These are phyloP conservation scores for Perccottus glenii DNA, from an alignment of 2,113 vertebrate genomes.

Conservation along the genomic window DNA sequence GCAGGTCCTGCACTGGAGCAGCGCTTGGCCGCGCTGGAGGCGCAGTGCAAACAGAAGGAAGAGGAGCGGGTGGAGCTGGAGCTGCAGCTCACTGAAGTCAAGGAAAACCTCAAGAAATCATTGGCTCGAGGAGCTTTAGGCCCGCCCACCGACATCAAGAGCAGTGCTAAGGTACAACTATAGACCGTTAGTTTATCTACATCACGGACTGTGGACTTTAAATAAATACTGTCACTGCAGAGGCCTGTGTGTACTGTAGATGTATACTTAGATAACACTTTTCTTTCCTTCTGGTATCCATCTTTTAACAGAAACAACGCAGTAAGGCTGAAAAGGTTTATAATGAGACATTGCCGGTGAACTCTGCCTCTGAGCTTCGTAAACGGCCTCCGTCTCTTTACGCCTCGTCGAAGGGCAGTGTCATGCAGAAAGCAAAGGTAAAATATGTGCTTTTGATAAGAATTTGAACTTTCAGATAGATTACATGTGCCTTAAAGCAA, in stretches of 20 bases:
- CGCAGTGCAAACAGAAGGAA: conserved; percentile 88
- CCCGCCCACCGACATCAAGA: conserved; percentile 79
- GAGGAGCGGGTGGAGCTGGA: conserved; percentile 89
- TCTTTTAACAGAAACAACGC: conserved; percentile 45
- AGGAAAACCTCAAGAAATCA: conserved; percentile 93
- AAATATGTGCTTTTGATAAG: not conserved
- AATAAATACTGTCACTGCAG: too few relatives aligned
- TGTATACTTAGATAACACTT: not conserved
- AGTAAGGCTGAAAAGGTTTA: conserved; percentile 78
- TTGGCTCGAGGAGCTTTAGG: conserved; percentile 88
- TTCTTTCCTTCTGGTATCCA: not conserved
- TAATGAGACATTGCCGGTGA: conserved; percentile 85
- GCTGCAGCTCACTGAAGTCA: conserved; percentile 89
- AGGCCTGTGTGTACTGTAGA: too few relatives aligned
- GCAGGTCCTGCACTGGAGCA: conserved; percentile 84
- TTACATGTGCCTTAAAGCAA: not conserved
- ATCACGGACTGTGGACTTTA: too few relatives aligned
- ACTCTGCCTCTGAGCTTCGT: conserved; percentile 88
- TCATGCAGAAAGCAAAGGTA: conserved; percentile 97
- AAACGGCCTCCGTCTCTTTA: conserved; percentile 88
- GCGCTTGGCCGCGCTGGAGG: conserved; percentile 82
- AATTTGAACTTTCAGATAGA: not conserved
- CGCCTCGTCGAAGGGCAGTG: conserved; percentile 86
- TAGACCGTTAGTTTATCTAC: too few relatives aligned
- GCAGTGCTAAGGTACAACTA: conserved; percentile 65